A percentile compares a stretch with the other conserved stretches of the same genome.
phyloP scores from a whole-genome alignment of 2,888 invertebrate species.

The Hydriomena furcata region DNA sequence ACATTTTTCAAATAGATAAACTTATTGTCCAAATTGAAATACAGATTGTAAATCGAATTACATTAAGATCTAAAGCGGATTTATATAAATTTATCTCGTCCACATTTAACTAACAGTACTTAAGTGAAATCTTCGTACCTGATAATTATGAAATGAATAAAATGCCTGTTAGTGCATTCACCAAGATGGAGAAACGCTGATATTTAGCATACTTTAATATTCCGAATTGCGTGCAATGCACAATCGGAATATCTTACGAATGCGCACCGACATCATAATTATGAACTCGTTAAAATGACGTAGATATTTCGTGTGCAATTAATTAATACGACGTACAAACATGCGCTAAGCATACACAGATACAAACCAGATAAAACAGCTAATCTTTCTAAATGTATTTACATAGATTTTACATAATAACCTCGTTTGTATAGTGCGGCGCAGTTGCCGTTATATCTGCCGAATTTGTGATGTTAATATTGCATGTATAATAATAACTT shows the following conservation, averaged over 20 bases:
- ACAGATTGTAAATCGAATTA: too few relatives aligned
- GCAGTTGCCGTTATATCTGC: constrained; percentile 2
- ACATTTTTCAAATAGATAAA: too few relatives aligned
- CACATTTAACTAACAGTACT: too few relatives aligned
- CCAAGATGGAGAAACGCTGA: constrained; percentile 8
- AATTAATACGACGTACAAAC: constrained; percentile 43
- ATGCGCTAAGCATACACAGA: constrained; percentile 46
- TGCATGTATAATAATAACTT: too few relatives aligned
- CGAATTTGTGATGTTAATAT: too few relatives aligned
- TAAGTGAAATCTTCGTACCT: too few relatives aligned
- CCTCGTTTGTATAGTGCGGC: constrained; percentile 3
- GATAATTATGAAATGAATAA: too few relatives aligned
- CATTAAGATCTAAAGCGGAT: too few relatives aligned
- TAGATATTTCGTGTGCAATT: constrained; percentile 38
- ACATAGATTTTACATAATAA: constrained; percentile 14
- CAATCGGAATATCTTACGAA: constrained; percentile 11
- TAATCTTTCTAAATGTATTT: constrained; percentile 15
- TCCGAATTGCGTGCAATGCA: constrained; percentile 14
- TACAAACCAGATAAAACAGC: constrained; percentile 38
- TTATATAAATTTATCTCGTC: too few relatives aligned
- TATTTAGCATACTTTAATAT: constrained; percentile 1
- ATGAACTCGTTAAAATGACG: constrained; percentile 29
- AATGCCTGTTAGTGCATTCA: constrained; percentile 16
- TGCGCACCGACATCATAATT: constrained; percentile 15
- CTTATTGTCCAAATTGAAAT: too few relatives aligned